A percentile compares a stretch with the other conserved stretches of the same genome.
Evolutionary conservation across 1,140 invertebrate genomes (phyloP).

Genomic region (Papilio polytes): DNA sequence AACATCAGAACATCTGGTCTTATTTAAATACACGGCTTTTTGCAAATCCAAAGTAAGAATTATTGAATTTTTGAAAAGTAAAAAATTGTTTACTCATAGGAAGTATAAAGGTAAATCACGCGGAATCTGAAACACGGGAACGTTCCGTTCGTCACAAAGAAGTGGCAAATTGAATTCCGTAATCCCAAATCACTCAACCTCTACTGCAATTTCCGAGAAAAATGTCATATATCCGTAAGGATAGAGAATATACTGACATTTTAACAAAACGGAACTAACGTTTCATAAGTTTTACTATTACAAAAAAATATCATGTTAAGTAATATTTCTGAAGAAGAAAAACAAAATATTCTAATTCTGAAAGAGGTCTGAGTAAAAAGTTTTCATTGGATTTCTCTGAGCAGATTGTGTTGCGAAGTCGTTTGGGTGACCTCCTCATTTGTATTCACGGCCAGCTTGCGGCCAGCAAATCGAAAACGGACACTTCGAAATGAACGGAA

Average conservation of each 20-base stretch:
- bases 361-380: constrained; percentile 8
- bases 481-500: constrained; percentile 27
- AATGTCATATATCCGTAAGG: constrained; percentile 17
- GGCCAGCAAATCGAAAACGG: constrained; percentile 24
- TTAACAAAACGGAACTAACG: not conserved
- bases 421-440: constrained; percentile 14
- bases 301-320: not conserved
- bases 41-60: not conserved
- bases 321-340: not conserved
- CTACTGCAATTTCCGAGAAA: constrained; percentile 23
- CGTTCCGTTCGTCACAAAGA: constrained; percentile 14
- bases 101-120: constrained; percentile 19
- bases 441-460: constrained; percentile 19
- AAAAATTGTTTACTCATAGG: not conserved
- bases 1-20: no score
- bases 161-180: constrained; percentile 27
- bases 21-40: no score
- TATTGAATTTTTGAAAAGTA: not conserved
- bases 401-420: constrained; percentile 20
- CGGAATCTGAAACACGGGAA: constrained; percentile 5
- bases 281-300: no score
- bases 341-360: not conserved
- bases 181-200: constrained; percentile 22
- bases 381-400: constrained; percentile 16
- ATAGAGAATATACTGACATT: constrained; percentile 1